Base-by-base conservation (phyloP, 2,113 vertebrate genomes). In the Rhegmatorhina hoffmannsi region DNA sequence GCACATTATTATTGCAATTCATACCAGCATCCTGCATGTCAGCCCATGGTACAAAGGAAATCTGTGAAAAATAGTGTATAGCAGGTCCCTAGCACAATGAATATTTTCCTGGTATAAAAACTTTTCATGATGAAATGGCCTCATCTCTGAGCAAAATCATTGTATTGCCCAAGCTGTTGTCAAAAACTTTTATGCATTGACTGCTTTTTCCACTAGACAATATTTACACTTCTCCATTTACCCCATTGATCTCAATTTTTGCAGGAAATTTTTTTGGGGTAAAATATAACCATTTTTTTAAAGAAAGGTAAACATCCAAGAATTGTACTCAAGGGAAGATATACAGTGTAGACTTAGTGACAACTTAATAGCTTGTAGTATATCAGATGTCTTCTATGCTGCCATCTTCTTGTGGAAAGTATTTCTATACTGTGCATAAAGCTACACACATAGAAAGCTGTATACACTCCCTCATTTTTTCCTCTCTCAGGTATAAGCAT, bases 351-450 rank as follows among this genome's bases (percentile, higher is more conserved):
- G 60, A 74, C 13, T 18, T 94, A 94, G 92, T 95, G 95, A 95
- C 95, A 96, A 90, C 83, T 96, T 96, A 95, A 96, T 96, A 94
- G 93, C 83, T 60, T 90, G 89, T 62, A 95, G 90, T 97, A 94
- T 96, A 92, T 96, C 94, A 96, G 84, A 82, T 82, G 88, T 90
- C 93, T 97, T 68, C 94, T 79, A 3, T 76, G 86, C 90, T 96
- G 83, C 93, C 83, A 64, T 90, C 80, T 96, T 95, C 86, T 87
- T 87, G 90, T 53, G 69, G 49, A 84, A 94, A 55, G 76, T 38
- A 82, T 95, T 93, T 94, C 88, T 95, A 17, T 81, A 24, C 68
- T 36, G 3, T 23, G 28, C 56, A 56, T 90, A 84, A 93, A 92
- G 16, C 89, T 72, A 49, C 60, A 47, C 88, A 64, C 79, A 64